Conservation (phyloP, 2,797 vertebrate genomes). For the Champsocephalus gunnari region DNA sequence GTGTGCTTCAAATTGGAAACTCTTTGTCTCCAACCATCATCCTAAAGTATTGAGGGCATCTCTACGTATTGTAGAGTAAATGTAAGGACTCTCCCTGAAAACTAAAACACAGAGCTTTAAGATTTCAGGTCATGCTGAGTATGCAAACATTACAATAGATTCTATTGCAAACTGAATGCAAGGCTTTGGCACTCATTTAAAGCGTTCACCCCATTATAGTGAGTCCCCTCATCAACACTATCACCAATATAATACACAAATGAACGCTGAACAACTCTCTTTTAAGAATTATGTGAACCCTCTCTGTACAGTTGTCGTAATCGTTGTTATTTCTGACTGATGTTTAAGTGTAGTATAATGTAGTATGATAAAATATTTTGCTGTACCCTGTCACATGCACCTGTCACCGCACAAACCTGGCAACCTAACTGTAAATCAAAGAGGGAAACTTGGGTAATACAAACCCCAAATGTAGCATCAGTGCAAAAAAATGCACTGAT, state of each 20-base stretch:
- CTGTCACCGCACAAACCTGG: constrained; percentile 28
- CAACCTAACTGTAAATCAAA: constrained; percentile 5
- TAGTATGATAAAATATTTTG: constrained; percentile 1
- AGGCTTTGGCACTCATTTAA: background rate
- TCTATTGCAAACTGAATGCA: background rate
- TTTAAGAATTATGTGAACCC: constrained; percentile 5
- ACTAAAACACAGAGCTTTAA: background rate
- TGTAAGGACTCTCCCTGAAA: background rate
- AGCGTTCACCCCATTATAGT: background rate
- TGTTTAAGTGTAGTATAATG: constrained; percentile 7
- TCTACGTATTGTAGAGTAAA: background rate
- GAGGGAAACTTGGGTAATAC: no score
- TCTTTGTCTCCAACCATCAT: constrained; percentile 4
- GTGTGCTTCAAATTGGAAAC: background rate
- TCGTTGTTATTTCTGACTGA: constrained; percentile 19
- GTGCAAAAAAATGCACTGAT: background rate
- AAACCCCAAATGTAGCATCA: background rate
- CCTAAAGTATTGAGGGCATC: background rate
- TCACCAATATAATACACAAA: background rate
- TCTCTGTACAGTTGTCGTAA: background rate
- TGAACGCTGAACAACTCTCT: background rate
- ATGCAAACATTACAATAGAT: background rate
- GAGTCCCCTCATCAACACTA: background rate
- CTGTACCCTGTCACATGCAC: background rate
- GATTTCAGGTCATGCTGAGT: background rate